Evolutionary conservation across 2,888 invertebrate genomes (phyloP), one percentile per base, ranked within the genome.

Genomic region (Spialia ferax): DNA sequence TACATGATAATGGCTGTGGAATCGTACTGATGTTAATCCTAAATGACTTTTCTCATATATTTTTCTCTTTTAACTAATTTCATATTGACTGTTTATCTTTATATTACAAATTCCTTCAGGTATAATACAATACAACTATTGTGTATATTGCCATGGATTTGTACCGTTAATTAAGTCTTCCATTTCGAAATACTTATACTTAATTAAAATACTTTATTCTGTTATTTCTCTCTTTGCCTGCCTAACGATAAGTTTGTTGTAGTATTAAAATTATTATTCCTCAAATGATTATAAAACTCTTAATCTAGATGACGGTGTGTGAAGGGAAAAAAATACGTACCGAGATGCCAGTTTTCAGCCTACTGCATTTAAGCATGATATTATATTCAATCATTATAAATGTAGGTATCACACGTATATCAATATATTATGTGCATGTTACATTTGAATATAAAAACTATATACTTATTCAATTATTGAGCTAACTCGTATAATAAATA

Each of bases 1-100:
- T 67, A 88, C 71, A 80, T 77, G 81, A 87, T 88, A 89, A 93
- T 92, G 93, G 93, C 93, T 93, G 93, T 93, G 93, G 91, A 89
- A 89, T 87, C 80, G 89, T 86, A 92, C 90, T 91, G 89, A 91
- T 85, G 81, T 87, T 88, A 85, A 86, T 84, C 83, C 85, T 85
- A 86, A 85, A 86, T 86, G 82, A 85, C 78, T 78, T 79, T 85
- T 75, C 75, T 86, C 82, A 78, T 84, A 82, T 77, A 79, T 76
- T 38, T 81, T 76, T 81, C 79, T 83, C 78, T 84, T 78, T 66
- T 81, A 55, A 61, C 71, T 82, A 72, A 75, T 84, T 85, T 83
- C 71, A 78, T 77, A 80, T 76, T 70, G 71, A 81, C 80, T 80
- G 75, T 78, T 80, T 73, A n/a, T n/a, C n/a, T n/a, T n/a, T n/a